Evolutionary conservation across 2,888 invertebrate species (phyloP).

Genomic region (Drosophila testacea): DNA sequence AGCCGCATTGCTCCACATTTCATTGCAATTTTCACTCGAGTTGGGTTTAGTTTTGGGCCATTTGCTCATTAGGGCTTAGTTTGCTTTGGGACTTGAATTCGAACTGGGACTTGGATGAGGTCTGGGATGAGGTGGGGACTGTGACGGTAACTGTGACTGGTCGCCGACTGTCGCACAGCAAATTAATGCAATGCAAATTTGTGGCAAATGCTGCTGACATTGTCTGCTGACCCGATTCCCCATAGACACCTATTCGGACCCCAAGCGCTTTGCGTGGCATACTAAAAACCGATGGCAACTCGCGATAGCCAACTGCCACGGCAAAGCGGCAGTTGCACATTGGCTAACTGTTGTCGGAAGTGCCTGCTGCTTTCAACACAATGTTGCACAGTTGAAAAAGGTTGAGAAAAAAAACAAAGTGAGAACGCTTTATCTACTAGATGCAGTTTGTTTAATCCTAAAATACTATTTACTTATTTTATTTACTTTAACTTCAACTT

Average conservation of each 20-base stretch:
- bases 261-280: constrained; percentile 43
- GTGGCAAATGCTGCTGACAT: constrained; percentile 67
- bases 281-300: constrained; percentile 48
- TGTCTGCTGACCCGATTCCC: constrained; percentile 80
- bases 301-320: constrained; percentile 35
- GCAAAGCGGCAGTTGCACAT: constrained; percentile 15
- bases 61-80: constrained; percentile 48
- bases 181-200: constrained; percentile 72
- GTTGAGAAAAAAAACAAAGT: not conserved
- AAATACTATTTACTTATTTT: too few species aligned
- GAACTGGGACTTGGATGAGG: not conserved
- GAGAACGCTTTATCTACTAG: not conserved
- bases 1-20: constrained; percentile 49
- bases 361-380: constrained; percentile 7
- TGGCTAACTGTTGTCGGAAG: constrained; percentile 8
- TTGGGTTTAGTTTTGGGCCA: constrained; percentile 29
- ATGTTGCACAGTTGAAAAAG: not conserved
- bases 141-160: not conserved
- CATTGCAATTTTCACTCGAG: constrained; percentile 24
- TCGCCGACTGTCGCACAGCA: constrained; percentile 25
- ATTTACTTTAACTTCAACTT: too few species aligned
- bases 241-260: constrained; percentile 54
- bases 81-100: not conserved
- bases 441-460: too few species aligned
- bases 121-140: not conserved